phyloP scores from a whole-genome alignment of 2,113 vertebrate species.

The Lontra canadensis region DNA sequence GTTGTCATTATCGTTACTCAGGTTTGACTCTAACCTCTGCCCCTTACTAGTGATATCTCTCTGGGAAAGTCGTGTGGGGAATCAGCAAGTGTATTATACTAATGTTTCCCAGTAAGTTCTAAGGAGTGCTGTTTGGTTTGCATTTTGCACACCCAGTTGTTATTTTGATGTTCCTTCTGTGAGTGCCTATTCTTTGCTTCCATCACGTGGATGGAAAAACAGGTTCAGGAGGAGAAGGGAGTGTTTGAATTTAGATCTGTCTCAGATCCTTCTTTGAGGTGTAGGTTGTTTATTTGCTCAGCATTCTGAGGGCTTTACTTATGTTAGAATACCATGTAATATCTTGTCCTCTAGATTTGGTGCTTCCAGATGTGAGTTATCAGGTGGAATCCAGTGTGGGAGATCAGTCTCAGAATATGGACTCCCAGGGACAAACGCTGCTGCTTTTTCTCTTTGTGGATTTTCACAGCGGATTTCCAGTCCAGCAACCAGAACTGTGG shows the following conservation, averaged over 20 bases:
- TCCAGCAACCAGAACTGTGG: constrained; percentile 58
- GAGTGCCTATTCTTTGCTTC: constrained; percentile 50
- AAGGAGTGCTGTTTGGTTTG: neutral
- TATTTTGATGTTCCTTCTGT: constrained; percentile 50
- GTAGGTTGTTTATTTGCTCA: neutral
- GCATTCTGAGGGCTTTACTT: neutral
- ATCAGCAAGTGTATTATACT: neutral
- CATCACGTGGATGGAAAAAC: neutral
- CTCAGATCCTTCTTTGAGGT: neutral
- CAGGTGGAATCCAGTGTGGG: constrained; percentile 70
- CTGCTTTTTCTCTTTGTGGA: constrained; percentile 87
- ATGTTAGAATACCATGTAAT: neutral
- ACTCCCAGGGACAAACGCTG: constrained; percentile 79
- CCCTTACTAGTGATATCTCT: neutral
- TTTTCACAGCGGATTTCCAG: constrained; percentile 53
- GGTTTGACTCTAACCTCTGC: neutral
- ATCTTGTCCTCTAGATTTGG: constrained; percentile 77
- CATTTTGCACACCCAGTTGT: neutral
- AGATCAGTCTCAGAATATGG: constrained; percentile 28
- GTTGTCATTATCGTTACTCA: neutral
- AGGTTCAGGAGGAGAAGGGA: constrained; percentile 11
- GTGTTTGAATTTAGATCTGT: constrained; percentile 7
- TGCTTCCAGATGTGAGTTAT: constrained; percentile 82
- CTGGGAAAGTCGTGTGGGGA: neutral
- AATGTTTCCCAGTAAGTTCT: constrained; percentile 14